phyloP scores from a whole-genome alignment of 1,140 invertebrate species.

The Pseudomyrmex flavicornis region DNA sequence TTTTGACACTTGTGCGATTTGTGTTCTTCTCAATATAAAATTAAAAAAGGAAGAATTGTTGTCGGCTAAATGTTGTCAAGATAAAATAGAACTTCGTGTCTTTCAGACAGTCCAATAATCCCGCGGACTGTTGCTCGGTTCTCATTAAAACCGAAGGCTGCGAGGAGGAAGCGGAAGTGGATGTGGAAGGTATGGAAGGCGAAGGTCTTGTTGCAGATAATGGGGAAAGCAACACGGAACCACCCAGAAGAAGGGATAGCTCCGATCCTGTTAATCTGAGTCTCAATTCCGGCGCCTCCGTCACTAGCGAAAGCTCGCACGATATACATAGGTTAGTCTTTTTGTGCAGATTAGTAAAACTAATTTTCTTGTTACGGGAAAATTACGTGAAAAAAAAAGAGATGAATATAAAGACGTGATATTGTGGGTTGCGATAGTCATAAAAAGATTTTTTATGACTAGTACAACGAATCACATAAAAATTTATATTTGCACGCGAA shows the following conservation, averaged over 20 bases:
- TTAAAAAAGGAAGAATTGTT: too few species aligned
- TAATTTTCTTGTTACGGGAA: too few species aligned
- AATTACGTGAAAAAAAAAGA: too few species aligned
- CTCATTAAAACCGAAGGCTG: slow-evolving; percentile 85
- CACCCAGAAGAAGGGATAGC: slow-evolving; percentile 83
- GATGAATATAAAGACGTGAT: too few species aligned
- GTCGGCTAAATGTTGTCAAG: too few species aligned
- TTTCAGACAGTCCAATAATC: slow-evolving; percentile 82
- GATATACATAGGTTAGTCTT: slow-evolving; percentile 79
- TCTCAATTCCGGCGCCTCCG: slow-evolving; percentile 83
- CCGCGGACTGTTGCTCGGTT: slow-evolving; percentile 84
- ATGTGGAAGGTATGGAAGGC: slow-evolving; percentile 85
- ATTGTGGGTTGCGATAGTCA: too few species aligned
- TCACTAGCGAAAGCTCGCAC: slow-evolving; percentile 82
- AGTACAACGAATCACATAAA: too few species aligned
- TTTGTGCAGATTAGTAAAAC: too few species aligned
- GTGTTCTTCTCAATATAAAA: too few species aligned
- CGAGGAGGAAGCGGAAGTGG: slow-evolving; percentile 86
- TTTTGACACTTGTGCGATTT: too few species aligned
- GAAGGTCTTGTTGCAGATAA: slow-evolving; percentile 85
- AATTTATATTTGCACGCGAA: too few species aligned
- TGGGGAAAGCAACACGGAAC: slow-evolving; percentile 82
- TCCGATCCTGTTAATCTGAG: slow-evolving; percentile 92
- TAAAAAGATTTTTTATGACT: too few species aligned
- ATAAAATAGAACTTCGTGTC: neutral